phyloP scores from a whole-genome alignment of 2,113 vertebrate genomes.

The Macquaria australasica region DNA sequence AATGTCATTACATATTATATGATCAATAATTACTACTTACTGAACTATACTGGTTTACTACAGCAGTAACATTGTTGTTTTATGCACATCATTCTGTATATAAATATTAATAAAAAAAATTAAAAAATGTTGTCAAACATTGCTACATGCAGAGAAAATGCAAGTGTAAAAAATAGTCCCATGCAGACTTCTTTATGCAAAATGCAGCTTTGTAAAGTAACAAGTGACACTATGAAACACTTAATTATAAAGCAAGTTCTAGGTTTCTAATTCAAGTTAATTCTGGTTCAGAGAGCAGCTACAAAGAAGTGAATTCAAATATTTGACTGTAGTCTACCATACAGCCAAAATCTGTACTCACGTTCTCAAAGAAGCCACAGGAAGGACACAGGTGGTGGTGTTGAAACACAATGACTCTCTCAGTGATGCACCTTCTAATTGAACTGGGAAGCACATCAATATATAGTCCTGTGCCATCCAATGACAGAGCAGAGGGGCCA shows the following conservation, averaged over 20 bases:
- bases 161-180: neutral
- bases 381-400: slow-evolving; percentile 32
- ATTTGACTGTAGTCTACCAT: neutral
- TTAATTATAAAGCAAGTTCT: neutral
- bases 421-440: slow-evolving; percentile 45
- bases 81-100: neutral
- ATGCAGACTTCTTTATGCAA: neutral
- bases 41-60: neutral
- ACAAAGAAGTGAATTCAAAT: neutral
- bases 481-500: slow-evolving; percentile 62
- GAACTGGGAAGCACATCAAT: slow-evolving; percentile 68
- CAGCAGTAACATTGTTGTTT: neutral
- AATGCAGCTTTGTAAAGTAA: neutral
- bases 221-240: neutral
- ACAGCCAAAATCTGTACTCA: slow-evolving; percentile 49
- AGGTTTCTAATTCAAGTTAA: neutral
- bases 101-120: neutral
- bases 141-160: neutral
- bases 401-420: slow-evolving; percentile 31
- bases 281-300: neutral
- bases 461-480: slow-evolving; percentile 59
- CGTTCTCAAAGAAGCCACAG: slow-evolving; percentile 14
- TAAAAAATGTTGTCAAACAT: neutral
- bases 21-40: neutral
- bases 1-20: neutral